Base-by-base conservation (phyloP, 2,888 invertebrate genomes). In the Drosophila austrosaltans region DNA sequence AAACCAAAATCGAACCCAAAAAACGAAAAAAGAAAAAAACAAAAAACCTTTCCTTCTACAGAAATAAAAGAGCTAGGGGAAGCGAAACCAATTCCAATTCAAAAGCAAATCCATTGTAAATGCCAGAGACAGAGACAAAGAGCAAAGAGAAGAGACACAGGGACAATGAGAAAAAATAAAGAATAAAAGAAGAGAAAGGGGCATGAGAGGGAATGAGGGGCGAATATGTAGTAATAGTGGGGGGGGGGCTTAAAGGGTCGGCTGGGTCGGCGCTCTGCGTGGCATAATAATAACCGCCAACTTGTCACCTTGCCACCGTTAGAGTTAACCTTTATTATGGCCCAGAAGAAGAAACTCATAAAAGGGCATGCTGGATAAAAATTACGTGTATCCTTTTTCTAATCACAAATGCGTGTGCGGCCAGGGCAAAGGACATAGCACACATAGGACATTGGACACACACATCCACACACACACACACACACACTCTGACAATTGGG, bases 361-460 rank as follows among this genome's bases (percentile, higher is more conserved):
- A 88, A 87, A 76, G 68, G 71, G 69, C 74, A 87, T 74, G 74
- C 70, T 67, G 78, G 75, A 83, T 64, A 70, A 82, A 82, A 88
- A 83, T 89, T 83, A 84, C 83, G 83, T 84, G 89, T 84, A 87
- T 84, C 83, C 83, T 87, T 84, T 84, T 87, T 87, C 87, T 84
- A 84, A 84, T 84, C 83, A 85, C 72, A 74, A 69, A 69, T 69
- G 81, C 80, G 82, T 75, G 40, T 39, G 16, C 32, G 59, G 42
- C 22, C 48, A 32, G 22, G 48, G 25, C 22, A 48, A 12, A 48
- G 22, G 8, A 8, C 30, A 30, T 6, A 30, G 30, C 30, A 30
- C 22, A 48, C 44, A 48, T 20, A 48, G 44, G 44, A 48, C 44
- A 48, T 48, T 20, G 44, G 44, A 48, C 22, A 48, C 20, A 22